Conservation (phyloP, 2,797 vertebrate genomes). For the Lagocephalus sceleratus region DNA sequence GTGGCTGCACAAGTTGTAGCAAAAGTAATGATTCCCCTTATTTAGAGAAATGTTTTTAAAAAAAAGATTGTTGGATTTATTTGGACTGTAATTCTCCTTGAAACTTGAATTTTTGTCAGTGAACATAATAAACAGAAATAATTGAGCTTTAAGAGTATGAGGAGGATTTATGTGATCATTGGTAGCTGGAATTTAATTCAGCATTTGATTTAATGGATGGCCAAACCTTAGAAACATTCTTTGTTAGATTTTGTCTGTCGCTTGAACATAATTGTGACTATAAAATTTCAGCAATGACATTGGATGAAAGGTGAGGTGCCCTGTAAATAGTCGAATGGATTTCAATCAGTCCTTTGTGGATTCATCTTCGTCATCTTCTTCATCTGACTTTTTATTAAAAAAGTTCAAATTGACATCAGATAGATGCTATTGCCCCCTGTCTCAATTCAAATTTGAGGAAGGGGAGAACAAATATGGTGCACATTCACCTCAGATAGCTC, state of each 20-base stretch:
- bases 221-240: background rate
- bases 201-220: too few relatives aligned
- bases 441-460: slow-evolving; percentile 63
- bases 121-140: background rate
- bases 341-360: slow-evolving; percentile 29
- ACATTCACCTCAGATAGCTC: slow-evolving; percentile 59
- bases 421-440: slow-evolving; percentile 46
- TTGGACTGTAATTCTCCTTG: too few relatives aligned
- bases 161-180: too few relatives aligned
- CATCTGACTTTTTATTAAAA: slow-evolving; percentile 68
- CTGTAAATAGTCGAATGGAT: slow-evolving; percentile 40
- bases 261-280: slow-evolving; percentile 16
- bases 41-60: too few relatives aligned
- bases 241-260: slow-evolving; percentile 2
- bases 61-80: too few relatives aligned
- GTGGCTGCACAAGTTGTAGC: background rate
- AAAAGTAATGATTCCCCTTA: too few relatives aligned
- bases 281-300: slow-evolving; percentile 29
- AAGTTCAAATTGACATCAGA: slow-evolving; percentile 72
- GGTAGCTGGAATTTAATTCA: too few relatives aligned
- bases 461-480: slow-evolving; percentile 39
- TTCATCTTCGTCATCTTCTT: slow-evolving; percentile 42
- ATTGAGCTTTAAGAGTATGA: too few relatives aligned
- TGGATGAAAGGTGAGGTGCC: slow-evolving; percentile 30
- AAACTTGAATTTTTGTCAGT: too few relatives aligned